Conservation (phyloP, 2,113 vertebrate genomes). For the Aplodontia rufa region DNA sequence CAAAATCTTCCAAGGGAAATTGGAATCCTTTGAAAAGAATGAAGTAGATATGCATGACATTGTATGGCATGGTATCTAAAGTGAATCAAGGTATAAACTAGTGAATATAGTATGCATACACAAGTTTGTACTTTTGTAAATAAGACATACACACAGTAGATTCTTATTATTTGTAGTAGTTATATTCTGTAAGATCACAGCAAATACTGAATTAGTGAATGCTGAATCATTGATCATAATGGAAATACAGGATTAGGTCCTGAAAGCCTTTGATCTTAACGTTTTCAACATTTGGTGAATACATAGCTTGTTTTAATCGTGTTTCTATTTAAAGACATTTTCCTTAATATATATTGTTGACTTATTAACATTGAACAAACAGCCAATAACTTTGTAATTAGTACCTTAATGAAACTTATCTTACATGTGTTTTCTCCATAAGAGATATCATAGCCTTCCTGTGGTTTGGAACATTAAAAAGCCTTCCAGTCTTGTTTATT, state of each 20-base stretch:
- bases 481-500: not conserved
- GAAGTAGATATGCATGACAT: not conserved
- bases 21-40: constrained; percentile 6
- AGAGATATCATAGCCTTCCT: not conserved
- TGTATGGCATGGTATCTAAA: not conserved
- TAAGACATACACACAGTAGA: not conserved
- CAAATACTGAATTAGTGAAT: not conserved
- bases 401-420: not conserved
- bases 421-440: not conserved
- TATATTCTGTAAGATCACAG: not conserved
- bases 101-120: not conserved
- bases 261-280: not conserved
- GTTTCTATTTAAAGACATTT: not conserved
- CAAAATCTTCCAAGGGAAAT: not conserved
- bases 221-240: not conserved
- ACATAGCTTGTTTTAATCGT: not conserved
- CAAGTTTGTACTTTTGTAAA: not conserved
- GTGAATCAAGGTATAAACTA: not conserved
- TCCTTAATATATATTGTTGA: not conserved
- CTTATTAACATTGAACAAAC: not conserved
- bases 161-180: not conserved
- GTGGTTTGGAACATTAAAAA: not conserved
- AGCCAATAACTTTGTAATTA: not conserved
- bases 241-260: not conserved
- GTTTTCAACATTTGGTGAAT: not conserved